Percentiles rank a stretch among this genome's conserved stretches.
Conservation (phyloP, 2,888 invertebrate species). For the Podabrus alpinus region DNA sequence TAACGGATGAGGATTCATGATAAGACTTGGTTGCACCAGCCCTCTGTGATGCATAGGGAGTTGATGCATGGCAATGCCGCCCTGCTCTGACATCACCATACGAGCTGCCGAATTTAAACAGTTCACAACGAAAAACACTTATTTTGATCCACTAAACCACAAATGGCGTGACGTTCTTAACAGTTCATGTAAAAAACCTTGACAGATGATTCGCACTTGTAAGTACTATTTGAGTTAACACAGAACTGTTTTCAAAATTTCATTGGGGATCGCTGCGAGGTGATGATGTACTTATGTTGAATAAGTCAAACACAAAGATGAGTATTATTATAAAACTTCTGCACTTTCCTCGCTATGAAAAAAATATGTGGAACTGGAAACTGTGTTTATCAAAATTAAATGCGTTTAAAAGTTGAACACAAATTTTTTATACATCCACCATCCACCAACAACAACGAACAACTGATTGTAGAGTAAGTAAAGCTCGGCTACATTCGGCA, state of each 20-base stretch:
- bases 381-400: background rate
- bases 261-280: background rate
- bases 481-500: constrained; percentile 38
- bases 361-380: background rate
- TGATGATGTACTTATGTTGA: background rate
- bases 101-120: constrained; percentile 47
- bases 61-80: constrained; percentile 69
- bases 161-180: background rate
- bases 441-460: constrained; percentile 28
- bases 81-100: constrained; percentile 70
- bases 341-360: background rate
- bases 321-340: background rate
- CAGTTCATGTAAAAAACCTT: background rate
- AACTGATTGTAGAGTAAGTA: constrained; percentile 36
- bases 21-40: constrained; percentile 64
- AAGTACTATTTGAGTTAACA: background rate
- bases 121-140: constrained; percentile 33
- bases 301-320: background rate
- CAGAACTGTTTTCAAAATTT: background rate
- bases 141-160: constrained; percentile 10
- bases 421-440: constrained; percentile 26
- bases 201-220: background rate
- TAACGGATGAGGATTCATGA: constrained; percentile 60
- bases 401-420: background rate
- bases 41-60: constrained; percentile 62